Base-by-base conservation (phyloP, 2,113 vertebrate species). In the Saccopteryx bilineata region DNA sequence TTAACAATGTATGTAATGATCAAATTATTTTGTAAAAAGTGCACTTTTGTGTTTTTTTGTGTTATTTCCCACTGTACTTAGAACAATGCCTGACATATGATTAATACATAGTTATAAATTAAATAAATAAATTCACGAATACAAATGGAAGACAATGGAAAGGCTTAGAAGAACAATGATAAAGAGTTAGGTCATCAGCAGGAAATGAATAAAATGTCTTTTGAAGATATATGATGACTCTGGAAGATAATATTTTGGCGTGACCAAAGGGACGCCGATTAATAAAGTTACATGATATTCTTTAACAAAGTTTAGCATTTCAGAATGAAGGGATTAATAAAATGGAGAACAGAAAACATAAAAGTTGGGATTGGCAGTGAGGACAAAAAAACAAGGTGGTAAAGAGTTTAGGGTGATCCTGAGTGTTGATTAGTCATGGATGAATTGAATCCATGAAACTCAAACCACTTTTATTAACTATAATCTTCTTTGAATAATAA, bases 271-370 rank as follows among this genome's bases (percentile, higher is more conserved):
- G 17, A 69, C 2, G 14, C 46, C 46, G 3, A 65, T 31, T 80
- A 84, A 76, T 52, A 79, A 23, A 54, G 13, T 81, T 60, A 50
- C 12, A 31, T 52, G 12, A 69, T 33, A 75, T 33, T 90, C 24
- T 84, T 80, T 8, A 94, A n/a, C 23, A 58, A 92, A 74, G 13
- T 65, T 61, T n/a, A 28, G 39, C 52, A 81, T 85, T 81, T 17
- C 66, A 71, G 21, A 83, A 56, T 63, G 61, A 80, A 17, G 58
- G 9, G 69, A 61, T 66, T 88, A 88, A 46, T 39, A 56, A 60
- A 69, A 83, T 50, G 23, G 39, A 71, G 48, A 17, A 21, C 63
- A n/a, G 21, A 69, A 88, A 71, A 76, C 5, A 52, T 12, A 10
- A 48, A 5, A 2, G 21, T 50, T 19, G 24, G 5, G 28, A 52